phyloP scores from a whole-genome alignment of 2,113 vertebrate species.

The Atrichornis clamosus region DNA sequence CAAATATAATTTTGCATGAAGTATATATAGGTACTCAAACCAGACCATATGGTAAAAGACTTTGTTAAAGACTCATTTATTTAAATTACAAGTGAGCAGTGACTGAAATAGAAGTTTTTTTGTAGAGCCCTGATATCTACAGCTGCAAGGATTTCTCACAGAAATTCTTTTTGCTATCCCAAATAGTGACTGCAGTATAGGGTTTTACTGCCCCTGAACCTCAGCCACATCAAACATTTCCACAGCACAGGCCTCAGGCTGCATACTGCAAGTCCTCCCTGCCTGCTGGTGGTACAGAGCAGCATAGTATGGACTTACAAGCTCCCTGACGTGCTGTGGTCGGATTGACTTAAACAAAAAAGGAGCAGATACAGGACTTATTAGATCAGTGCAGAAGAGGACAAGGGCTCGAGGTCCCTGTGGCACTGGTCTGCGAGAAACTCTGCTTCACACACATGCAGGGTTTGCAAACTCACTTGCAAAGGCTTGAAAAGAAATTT shows the following conservation, averaged over 20 bases:
- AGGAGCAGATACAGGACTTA: background rate
- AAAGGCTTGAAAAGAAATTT: background rate
- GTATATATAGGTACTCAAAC: background rate
- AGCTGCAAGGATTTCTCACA: background rate
- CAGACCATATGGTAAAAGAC: background rate
- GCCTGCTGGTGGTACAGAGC: background rate
- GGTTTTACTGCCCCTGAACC: background rate
- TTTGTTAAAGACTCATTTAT: background rate
- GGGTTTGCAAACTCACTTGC: background rate
- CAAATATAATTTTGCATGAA: background rate
- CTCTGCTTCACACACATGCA: background rate
- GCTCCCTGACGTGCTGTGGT: background rate
- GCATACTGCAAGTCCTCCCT: background rate
- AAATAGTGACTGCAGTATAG: background rate
- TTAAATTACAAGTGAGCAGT: background rate
- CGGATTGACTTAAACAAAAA: background rate
- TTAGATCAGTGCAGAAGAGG: fast-evolving
- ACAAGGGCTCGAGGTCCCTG: background rate
- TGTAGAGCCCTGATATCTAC: background rate
- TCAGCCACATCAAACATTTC: background rate
- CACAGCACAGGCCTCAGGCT: fast-evolving
- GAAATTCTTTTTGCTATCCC: background rate
- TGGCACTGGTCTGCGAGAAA: background rate
- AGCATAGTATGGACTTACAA: background rate
- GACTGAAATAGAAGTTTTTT: background rate